Percentiles rank a stretch among this genome's conserved stretches.
Evolutionary conservation across 53 echinoderm and acorn worm genomes (phyloP).

Genomic region (Echinometra lucunter): DNA sequence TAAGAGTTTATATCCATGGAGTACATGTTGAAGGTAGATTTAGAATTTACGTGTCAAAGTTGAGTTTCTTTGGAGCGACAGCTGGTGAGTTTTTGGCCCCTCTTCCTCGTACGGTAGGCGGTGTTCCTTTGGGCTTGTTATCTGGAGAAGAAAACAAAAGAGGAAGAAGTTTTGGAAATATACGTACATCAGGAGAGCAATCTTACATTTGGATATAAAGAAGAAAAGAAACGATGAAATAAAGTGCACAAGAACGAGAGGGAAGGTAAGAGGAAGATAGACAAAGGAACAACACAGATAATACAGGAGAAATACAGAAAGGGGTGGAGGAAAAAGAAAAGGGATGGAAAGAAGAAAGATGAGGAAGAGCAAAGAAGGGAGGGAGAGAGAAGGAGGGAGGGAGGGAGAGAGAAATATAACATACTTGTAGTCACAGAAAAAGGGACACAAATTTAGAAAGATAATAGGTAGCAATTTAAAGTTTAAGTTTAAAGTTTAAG

Average conservation of each 20-base stretch:
- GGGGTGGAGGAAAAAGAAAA: neutral
- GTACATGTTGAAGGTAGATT: too few species aligned
- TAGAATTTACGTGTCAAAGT: constrained; percentile 58
- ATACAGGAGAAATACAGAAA: neutral
- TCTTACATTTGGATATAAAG: too few species aligned
- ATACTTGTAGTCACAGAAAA: neutral
- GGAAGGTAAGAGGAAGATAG: too few species aligned
- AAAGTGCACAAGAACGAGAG: neutral
- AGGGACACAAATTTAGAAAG: neutral
- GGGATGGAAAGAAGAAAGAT: neutral
- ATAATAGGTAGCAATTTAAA: neutral
- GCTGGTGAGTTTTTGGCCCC: neutral
- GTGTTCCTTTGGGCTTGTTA: constrained; percentile 41
- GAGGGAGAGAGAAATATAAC: neutral
- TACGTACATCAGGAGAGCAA: neutral
- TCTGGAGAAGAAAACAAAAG: neutral
- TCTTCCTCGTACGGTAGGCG: constrained; percentile 23
- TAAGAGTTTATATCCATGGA: too few species aligned
- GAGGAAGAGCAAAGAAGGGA: neutral
- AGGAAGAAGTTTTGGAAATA: neutral
- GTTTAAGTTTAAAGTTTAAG: too few species aligned
- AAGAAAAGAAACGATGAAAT: too few species aligned
- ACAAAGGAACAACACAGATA: neutral
- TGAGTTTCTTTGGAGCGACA: constrained; percentile 66
- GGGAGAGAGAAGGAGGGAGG: neutral